Evolutionary conservation across 2,113 vertebrate genomes (phyloP).

Genomic region (Coturnix japonica): DNA sequence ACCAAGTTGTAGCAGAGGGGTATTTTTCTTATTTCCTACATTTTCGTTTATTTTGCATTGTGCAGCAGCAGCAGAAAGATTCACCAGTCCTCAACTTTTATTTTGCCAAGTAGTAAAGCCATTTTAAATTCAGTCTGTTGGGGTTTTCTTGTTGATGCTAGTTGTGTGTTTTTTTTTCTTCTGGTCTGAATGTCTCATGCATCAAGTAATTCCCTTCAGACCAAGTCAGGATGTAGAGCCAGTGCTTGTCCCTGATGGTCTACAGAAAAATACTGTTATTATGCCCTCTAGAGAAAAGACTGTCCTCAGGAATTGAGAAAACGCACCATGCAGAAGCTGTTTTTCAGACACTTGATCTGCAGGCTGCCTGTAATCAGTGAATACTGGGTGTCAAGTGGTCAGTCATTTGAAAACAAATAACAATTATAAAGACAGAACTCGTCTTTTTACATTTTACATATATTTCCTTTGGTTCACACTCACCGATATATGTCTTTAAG

Average conservation of each 20-base stretch:
- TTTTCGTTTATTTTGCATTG: slow-evolving; percentile 5
- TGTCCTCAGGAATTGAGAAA: slow-evolving; percentile 1
- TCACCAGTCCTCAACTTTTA: background rate
- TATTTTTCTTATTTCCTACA: background rate
- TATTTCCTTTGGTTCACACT: background rate
- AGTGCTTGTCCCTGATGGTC: background rate
- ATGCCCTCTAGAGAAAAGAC: slow-evolving; percentile 39
- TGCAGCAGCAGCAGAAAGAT: background rate
- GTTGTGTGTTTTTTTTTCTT: background rate
- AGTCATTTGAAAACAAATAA: background rate
- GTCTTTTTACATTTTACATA: background rate
- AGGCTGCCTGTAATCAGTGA: slow-evolving; percentile 11
- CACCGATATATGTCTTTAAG: background rate
- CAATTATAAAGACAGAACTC: slow-evolving; percentile 1
- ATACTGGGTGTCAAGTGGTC: background rate
- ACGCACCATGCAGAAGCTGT: background rate
- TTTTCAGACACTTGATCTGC: background rate
- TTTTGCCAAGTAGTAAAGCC: background rate
- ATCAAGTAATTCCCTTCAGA: slow-evolving; percentile 42
- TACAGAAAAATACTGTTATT: background rate
- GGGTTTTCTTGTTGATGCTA: background rate
- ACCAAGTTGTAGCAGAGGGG: background rate
- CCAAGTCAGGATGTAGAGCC: slow-evolving; percentile 1
- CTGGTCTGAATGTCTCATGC: background rate
- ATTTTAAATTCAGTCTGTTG: background rate